Base-by-base conservation (phyloP, 2,113 vertebrate species). In the Euleptes europaea region DNA sequence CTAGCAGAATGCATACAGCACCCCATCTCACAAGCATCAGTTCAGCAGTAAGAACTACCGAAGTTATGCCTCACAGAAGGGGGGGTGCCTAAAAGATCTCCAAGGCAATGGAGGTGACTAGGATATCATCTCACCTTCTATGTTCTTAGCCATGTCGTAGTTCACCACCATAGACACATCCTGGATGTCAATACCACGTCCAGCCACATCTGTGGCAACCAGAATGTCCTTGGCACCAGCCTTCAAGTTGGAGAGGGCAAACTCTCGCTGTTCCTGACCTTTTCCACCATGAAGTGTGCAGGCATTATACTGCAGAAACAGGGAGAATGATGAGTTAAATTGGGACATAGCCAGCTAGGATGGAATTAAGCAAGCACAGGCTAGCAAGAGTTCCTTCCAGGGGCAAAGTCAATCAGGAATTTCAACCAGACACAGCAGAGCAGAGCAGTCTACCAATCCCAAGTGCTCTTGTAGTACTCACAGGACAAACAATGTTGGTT, bases 121-220 rank as follows among this genome's bases (percentile, higher is more conserved):
- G 1, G 3, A 47, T 26, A 1, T 40, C 6, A 0, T 80, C 96
- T 94, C 90, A 99, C 99, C 99, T 95, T 99, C 99, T 26, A 99
- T 99, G 92, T 99, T 99, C 95, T 99, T 99, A 51, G 99, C 99
- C 99, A 99, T 99, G 95, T 99, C 99, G 2, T 99, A 99, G 96
- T 99, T 99, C 87, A 99, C 88, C 3, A 99, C 99, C 98, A 98
- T 99, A 14, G 99, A 99, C 49, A 99, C 99, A 31, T 99, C 99
- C 0, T 99, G 99, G 95, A 99, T 99, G 91, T 99, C 98, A 17
- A 99, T 99, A 93, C 99, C 99, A 78, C 99, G 97, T 33, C 99
- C 99, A 1, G 99, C 99, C 89, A 99, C 99, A 1, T 99, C 99
- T 0, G 99, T 99, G 79, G 99, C 99, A 93, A 99, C 99, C 96